Percentiles rank a stretch among this genome's conserved stretches.
phyloP scores from a whole-genome alignment of 2,888 invertebrate genomes.

The Leptopilina syphax region DNA sequence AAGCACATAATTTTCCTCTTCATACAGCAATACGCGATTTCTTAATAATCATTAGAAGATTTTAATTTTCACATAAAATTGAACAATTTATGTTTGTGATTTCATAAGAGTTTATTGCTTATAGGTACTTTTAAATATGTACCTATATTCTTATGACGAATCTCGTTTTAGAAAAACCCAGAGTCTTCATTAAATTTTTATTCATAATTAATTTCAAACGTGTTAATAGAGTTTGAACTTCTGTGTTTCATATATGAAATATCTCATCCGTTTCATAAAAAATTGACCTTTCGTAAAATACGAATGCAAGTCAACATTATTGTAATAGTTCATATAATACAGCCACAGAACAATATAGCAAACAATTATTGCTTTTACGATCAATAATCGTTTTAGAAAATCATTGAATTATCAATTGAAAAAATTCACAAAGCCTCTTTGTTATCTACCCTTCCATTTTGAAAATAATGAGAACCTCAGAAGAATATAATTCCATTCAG shows the following conservation, averaged over 20 bases:
- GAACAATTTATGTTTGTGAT: background rate
- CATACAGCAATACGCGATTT: background rate
- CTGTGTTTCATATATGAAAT: too few relatives aligned
- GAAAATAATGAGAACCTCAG: background rate
- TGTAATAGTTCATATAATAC: background rate
- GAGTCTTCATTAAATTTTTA: too few relatives aligned
- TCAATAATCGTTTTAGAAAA: slow-evolving; percentile 2
- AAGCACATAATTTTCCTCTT: background rate
- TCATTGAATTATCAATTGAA: background rate
- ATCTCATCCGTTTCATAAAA: too few relatives aligned
- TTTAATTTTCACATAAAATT: slow-evolving; percentile 14
- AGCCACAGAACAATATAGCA: background rate
- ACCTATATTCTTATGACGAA: too few relatives aligned
- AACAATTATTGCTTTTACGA: background rate
- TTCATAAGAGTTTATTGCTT: background rate
- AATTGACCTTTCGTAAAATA: too few relatives aligned
- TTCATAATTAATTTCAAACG: too few relatives aligned
- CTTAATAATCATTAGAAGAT: slow-evolving; percentile 16
- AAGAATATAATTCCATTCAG: slow-evolving; percentile 7
- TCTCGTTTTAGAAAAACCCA: too few relatives aligned
- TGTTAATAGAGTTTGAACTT: too few relatives aligned
- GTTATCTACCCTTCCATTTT: background rate
- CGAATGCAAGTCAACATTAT: too few relatives aligned
- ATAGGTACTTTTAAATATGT: background rate
- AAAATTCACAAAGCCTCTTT: slow-evolving; percentile 7